phyloP scores from a whole-genome alignment of 2,888 invertebrate genomes.

The Peribatodes rhomboidaria region DNA sequence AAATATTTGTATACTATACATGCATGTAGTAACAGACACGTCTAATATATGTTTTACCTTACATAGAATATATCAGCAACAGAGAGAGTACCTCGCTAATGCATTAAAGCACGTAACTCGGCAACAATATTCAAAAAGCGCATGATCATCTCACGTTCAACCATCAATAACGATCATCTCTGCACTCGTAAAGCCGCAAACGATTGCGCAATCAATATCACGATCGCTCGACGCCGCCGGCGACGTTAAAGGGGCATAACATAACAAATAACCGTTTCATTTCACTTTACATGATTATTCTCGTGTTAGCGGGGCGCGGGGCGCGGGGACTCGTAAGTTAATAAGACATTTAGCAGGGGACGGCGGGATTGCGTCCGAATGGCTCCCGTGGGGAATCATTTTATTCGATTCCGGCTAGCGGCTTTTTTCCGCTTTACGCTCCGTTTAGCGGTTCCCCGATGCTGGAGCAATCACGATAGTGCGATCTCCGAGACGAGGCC shows the following conservation, averaged over 20 bases:
- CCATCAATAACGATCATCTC: slow-evolving; percentile 39
- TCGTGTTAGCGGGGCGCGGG: slow-evolving; percentile 74
- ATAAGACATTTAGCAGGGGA: slow-evolving; percentile 87
- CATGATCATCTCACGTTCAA: slow-evolving; percentile 38
- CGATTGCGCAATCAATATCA: slow-evolving; percentile 75
- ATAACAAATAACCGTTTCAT: slow-evolving; percentile 87
- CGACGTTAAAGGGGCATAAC: slow-evolving; percentile 75
- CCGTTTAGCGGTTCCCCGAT: slow-evolving; percentile 80
- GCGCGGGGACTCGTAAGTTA: slow-evolving; percentile 81
- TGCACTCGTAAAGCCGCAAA: slow-evolving; percentile 64
- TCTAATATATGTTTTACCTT: too few relatives aligned
- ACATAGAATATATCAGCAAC: background rate
- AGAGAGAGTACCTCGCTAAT: background rate
- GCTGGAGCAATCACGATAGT: slow-evolving; percentile 73
- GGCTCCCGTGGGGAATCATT: slow-evolving; percentile 91
- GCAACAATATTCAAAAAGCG: slow-evolving; percentile 14
- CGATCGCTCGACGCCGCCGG: slow-evolving; percentile 65
- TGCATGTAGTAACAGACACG: too few relatives aligned
- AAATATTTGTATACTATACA: too few relatives aligned
- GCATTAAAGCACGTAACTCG: background rate
- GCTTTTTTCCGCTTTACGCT: slow-evolving; percentile 84
- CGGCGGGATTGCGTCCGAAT: slow-evolving; percentile 89
- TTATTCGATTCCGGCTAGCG: slow-evolving; percentile 89
- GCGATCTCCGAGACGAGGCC: slow-evolving; percentile 51
- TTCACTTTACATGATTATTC: slow-evolving; percentile 87